These are phyloP conservation scores for Sebastes baramenuke DNA, from an alignment of 2,797 vertebrate species.

Conservation along the genomic window DNA sequence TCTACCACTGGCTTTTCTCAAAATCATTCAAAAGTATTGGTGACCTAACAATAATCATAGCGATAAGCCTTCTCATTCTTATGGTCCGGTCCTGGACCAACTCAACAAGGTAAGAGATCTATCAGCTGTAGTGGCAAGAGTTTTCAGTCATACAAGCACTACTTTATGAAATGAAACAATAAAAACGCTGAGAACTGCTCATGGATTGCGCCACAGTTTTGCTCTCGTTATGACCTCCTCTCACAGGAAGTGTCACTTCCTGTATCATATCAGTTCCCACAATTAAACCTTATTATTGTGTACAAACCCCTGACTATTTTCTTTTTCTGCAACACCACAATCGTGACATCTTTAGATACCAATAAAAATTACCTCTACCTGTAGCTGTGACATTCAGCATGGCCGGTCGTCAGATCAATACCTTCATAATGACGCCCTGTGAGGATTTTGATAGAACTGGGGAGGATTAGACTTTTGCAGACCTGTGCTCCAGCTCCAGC, in stretches of 20 bases:
- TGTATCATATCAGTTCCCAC: neutral
- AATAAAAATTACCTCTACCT: constrained; percentile 36
- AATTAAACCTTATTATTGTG: neutral
- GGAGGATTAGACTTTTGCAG: constrained; percentile 43
- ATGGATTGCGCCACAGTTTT: neutral
- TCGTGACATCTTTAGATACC: constrained; percentile 6
- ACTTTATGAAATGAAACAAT: neutral
- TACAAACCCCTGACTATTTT: neutral
- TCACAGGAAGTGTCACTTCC: neutral
- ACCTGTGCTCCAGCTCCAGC: constrained; percentile 31
- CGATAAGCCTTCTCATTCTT: neutral
- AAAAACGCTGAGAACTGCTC: neutral
- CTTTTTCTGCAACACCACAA: neutral
- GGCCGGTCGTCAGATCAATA: constrained; percentile 60
- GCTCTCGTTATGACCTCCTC: neutral
- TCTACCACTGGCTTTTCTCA: too few species aligned
- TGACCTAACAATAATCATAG: neutral
- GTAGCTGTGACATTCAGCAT: constrained; percentile 51
- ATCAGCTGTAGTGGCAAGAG: neutral
- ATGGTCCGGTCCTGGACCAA: neutral
- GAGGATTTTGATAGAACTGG: constrained; percentile 55
- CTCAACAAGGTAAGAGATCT: neutral
- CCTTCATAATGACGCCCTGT: constrained; percentile 62
- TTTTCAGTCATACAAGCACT: neutral
- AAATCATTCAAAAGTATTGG: too few species aligned